Conservation (phyloP, 1,140 invertebrate genomes). For the Tetragonula clypearis region DNA sequence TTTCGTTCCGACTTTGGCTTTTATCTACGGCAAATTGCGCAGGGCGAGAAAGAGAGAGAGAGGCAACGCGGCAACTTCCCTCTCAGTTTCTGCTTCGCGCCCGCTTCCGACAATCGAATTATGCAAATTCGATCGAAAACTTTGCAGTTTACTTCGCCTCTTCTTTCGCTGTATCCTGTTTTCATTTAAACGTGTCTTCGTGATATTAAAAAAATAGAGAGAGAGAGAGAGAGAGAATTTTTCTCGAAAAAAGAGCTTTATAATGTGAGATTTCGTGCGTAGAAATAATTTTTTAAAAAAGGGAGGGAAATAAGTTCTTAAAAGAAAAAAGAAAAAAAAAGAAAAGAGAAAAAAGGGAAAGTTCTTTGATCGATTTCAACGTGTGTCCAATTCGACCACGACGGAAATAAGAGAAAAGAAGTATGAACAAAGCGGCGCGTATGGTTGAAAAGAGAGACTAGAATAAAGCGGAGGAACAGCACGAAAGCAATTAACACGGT, state of each 20-base stretch:
- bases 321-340: too few species aligned
- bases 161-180: too few species aligned
- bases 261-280: not conserved
- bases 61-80: not conserved
- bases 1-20: conserved; percentile 30
- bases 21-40: conserved; percentile 32
- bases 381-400: not conserved
- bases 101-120: not conserved
- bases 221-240: not conserved
- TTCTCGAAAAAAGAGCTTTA: not conserved
- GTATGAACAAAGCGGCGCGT: conserved; percentile 15
- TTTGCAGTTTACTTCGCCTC: not conserved
- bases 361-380: conserved; percentile 18
- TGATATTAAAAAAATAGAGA: too few species aligned
- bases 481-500: conserved; percentile 54
- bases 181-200: not conserved
- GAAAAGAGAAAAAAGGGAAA: not conserved
- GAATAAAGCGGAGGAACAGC: conserved; percentile 27
- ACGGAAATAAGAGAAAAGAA: not conserved
- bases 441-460: not conserved
- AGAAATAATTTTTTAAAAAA: not conserved
- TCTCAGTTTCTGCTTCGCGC: not conserved
- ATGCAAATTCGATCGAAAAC: not conserved
- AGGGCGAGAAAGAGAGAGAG: too few species aligned
- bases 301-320: not conserved